Conservation (phyloP, 2,888 invertebrate species). For the Neuroscelio doddi region DNA sequence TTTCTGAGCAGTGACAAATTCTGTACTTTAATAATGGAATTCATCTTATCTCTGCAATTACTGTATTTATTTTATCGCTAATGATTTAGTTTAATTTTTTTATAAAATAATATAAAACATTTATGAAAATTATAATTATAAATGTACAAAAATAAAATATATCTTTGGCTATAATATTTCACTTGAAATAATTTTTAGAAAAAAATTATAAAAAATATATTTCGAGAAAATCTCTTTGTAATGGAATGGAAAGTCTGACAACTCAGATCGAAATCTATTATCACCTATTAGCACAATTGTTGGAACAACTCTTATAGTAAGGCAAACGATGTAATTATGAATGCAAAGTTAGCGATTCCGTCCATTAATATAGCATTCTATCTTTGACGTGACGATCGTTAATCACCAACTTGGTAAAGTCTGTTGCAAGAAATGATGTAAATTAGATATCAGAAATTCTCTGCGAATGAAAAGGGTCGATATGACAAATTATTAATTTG, state of each 20-base stretch:
- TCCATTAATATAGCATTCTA: conserved; percentile 22
- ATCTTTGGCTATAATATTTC: no score
- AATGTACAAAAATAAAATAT: no score
- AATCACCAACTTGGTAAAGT: conserved; percentile 22
- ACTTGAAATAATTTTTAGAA: no score
- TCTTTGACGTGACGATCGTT: conserved; percentile 29
- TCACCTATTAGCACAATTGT: no score
- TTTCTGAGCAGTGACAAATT: conserved; percentile 22
- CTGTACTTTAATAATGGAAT: conserved; percentile 37
- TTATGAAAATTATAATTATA: no score
- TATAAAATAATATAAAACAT: no score
- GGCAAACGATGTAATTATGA: conserved; percentile 19
- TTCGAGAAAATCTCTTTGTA: no score
- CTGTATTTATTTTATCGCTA: no score
- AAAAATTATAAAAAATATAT: no score
- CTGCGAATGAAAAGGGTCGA: conserved; percentile 29
- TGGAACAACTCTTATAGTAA: conserved; percentile 9
- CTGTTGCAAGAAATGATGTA: conserved; percentile 19
- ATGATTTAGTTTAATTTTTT: no score
- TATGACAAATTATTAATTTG: conserved; percentile 37
- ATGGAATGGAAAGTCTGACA: no score
- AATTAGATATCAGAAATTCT: conserved; percentile 32
- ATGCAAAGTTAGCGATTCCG: conserved; percentile 20
- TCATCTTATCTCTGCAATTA: conserved; percentile 19
- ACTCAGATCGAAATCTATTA: no score